Evolutionary conservation across 2,797 vertebrate genomes (phyloP).

Genomic region (Thalassophryne amazonica): DNA sequence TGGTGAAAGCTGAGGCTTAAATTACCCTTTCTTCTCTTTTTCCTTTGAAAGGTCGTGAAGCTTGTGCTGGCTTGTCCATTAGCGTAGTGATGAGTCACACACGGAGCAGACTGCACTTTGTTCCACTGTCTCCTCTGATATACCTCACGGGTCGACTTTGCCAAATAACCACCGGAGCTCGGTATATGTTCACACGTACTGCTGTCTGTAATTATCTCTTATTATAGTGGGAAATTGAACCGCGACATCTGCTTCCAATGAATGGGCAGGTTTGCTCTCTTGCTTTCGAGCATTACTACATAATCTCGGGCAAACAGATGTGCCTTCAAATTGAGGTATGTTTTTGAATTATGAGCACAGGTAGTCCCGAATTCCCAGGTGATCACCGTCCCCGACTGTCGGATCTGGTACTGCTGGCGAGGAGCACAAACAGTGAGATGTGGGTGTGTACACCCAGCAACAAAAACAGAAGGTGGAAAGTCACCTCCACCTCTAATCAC

Average conservation of each 20-base stretch:
- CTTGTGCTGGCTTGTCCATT: constrained; percentile 54
- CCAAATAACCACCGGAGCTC: constrained; percentile 46
- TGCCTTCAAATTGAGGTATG: constrained; percentile 68
- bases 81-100: constrained; percentile 40
- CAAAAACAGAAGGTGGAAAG: too few species aligned
- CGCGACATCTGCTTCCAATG: constrained; percentile 80
- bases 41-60: constrained; percentile 47
- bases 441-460: too few species aligned
- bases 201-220: constrained; percentile 73
- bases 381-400: too few species aligned
- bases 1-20: constrained; percentile 47
- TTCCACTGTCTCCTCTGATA: constrained; percentile 31
- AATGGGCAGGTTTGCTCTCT: constrained; percentile 67
- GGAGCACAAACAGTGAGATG: too few species aligned
- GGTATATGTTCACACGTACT: constrained; percentile 60
- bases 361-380: too few species aligned
- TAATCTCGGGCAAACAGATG: constrained; percentile 74
- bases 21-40: constrained; percentile 27
- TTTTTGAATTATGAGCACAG: constrained; percentile 62
- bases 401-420: too few species aligned
- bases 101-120: constrained; percentile 25
- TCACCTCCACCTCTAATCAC: too few species aligned
- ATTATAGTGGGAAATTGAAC: constrained; percentile 74
- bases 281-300: constrained; percentile 63
- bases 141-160: constrained; percentile 19